These are phyloP conservation scores for Cephalopholis sonnerati DNA, from an alignment of 2,113 vertebrate species.

Conservation along the genomic window DNA sequence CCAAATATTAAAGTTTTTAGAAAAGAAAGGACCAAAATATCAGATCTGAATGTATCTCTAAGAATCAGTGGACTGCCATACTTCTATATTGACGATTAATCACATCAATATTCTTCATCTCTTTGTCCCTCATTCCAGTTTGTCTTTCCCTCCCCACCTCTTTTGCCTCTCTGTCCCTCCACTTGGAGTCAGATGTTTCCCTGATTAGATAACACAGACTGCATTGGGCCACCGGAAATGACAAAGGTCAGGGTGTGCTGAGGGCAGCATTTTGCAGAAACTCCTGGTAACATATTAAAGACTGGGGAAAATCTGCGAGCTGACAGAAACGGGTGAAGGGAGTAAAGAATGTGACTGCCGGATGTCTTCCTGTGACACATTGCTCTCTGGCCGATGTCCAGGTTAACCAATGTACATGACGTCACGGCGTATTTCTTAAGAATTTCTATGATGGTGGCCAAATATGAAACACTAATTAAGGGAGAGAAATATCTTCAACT, in stretches of 20 bases:
- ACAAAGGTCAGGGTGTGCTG: conserved; percentile 83
- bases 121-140: neutral
- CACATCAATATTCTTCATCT: neutral
- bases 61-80: neutral
- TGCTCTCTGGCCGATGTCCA: conserved; percentile 16
- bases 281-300: conserved; percentile 82
- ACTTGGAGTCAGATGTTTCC: conserved; percentile 63
- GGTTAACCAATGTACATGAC: conserved; percentile 26
- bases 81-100: neutral
- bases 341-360: conserved; percentile 43
- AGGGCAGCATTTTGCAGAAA: conserved; percentile 74
- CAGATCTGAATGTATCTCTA: neutral
- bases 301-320: conserved; percentile 39
- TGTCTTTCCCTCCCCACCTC: conserved; percentile 5
- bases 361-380: conserved; percentile 56
- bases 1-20: neutral
- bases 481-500: conserved; percentile 5
- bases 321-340: conserved; percentile 32
- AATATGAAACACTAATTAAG: conserved; percentile 10
- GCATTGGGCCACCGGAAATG: conserved; percentile 73
- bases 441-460: conserved; percentile 5
- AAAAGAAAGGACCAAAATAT: neutral
- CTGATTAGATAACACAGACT: conserved; percentile 81
- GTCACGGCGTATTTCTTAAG: conserved; percentile 13
- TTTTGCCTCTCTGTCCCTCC: conserved; percentile 16